Evolutionary conservation across 53 echinoderm and acorn worm genomes (phyloP).

Genomic region (Apostichopus leukothele): DNA sequence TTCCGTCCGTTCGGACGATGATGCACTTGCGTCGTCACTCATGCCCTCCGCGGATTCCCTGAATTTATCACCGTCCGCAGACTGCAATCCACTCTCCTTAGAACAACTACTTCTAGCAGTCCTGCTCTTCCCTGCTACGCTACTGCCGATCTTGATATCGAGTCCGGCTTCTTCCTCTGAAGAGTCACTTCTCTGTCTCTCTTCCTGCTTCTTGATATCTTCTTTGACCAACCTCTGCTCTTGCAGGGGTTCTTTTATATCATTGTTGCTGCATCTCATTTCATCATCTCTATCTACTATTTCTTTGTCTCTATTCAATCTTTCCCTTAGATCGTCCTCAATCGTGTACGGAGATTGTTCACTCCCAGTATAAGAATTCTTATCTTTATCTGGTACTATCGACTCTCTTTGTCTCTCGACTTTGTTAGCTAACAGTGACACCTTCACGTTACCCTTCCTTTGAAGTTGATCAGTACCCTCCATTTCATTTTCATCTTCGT

Average conservation of each 20-base stretch:
- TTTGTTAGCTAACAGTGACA: not conserved
- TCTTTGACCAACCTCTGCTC: not conserved
- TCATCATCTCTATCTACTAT: too few relatives aligned
- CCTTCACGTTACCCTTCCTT: too few relatives aligned
- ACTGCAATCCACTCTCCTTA: too few relatives aligned
- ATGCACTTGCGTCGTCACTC: not conserved
- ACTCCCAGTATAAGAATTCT: not conserved
- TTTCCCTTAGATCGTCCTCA: not conserved
- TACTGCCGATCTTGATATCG: not conserved
- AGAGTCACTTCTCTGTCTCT: not conserved
- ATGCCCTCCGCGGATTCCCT: too few relatives aligned
- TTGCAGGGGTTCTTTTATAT: not conserved
- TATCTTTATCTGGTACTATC: not conserved
- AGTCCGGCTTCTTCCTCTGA: not conserved
- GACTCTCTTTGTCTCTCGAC: not conserved
- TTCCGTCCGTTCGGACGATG: not conserved
- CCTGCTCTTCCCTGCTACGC: too few relatives aligned
- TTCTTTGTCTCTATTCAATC: not conserved
- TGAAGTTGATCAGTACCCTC: not conserved
- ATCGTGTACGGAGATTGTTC: not conserved
- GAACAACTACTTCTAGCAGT: too few relatives aligned
- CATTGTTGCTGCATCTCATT: not conserved
- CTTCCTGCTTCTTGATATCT: not conserved
- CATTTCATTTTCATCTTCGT: not conserved
- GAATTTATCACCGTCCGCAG: too few relatives aligned